These are phyloP conservation scores for Bettongia penicillata DNA, from an alignment of 2,113 vertebrate genomes.

Conservation along the genomic window DNA sequence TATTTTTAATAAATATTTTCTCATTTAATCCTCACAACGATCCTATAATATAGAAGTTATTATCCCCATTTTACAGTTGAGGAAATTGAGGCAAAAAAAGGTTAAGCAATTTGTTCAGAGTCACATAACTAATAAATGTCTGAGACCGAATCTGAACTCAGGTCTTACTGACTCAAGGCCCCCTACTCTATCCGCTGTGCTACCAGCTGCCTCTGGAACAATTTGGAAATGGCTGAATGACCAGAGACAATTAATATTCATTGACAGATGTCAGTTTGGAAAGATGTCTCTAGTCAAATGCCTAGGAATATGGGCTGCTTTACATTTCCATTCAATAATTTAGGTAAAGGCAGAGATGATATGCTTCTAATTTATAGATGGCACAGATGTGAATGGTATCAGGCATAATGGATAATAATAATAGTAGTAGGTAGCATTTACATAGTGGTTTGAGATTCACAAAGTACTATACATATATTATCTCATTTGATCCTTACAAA, in stretches of 20 bases:
- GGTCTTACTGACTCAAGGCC: not conserved
- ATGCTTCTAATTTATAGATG: not conserved
- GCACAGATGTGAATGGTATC: not conserved
- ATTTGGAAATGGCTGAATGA: not conserved
- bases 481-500: not conserved
- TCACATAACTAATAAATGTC: not conserved
- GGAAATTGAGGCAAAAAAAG: not conserved
- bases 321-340: not conserved
- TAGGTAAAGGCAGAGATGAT: not conserved
- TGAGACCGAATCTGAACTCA: not conserved
- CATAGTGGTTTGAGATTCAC: not conserved
- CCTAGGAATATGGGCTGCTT: not conserved
- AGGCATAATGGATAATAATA: not conserved
- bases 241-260: not conserved
- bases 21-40: not conserved
- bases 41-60: not conserved
- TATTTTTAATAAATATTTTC: not conserved
- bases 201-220: not conserved
- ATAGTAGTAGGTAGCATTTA: not conserved
- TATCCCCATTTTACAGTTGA: not conserved
- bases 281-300: not conserved
- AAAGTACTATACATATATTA: not conserved
- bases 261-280: not conserved
- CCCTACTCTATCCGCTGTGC: not conserved
- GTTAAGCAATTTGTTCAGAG: not conserved